Percentiles rank a stretch among this genome's conserved stretches.
These are phyloP conservation scores for Eristalis pertinax DNA, from an alignment of 2,888 invertebrate genomes.

Conservation along the genomic window DNA sequence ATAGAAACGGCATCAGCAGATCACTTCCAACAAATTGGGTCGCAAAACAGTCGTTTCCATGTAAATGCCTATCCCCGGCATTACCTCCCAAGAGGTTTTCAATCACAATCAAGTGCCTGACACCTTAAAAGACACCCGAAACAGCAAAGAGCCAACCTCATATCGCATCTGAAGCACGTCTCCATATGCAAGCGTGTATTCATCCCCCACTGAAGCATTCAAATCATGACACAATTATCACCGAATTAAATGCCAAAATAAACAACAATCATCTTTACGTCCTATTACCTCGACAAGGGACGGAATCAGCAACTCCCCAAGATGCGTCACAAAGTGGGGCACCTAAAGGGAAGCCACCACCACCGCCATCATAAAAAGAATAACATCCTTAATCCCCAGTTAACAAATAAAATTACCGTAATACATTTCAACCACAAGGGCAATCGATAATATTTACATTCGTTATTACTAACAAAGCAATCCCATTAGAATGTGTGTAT, in stretches of 20 bases:
- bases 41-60: not conserved
- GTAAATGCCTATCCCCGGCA: not conserved
- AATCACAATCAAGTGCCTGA: not conserved
- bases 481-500: constrained; percentile 50
- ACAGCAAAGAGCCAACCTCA: not conserved
- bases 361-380: not conserved
- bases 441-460: constrained; percentile 70
- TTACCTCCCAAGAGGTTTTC: not conserved
- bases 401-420: constrained; percentile 66
- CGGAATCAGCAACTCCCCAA: not conserved
- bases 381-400: constrained; percentile 57
- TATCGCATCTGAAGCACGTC: constrained; percentile 15
- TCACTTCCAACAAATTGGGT: not conserved
- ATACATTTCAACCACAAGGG: constrained; percentile 66
- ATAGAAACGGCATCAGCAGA: not conserved
- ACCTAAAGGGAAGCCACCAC: not conserved
- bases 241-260: constrained; percentile 30
- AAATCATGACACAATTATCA: constrained; percentile 38
- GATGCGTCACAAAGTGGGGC: not conserved
- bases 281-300: constrained; percentile 13
- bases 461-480: constrained; percentile 62
- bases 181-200: not conserved
- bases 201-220: constrained; percentile 15
- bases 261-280: constrained; percentile 28
- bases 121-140: not conserved